phyloP scores from a whole-genome alignment of 64 coral and sea anemone species.

The Platygyra sinensis region DNA sequence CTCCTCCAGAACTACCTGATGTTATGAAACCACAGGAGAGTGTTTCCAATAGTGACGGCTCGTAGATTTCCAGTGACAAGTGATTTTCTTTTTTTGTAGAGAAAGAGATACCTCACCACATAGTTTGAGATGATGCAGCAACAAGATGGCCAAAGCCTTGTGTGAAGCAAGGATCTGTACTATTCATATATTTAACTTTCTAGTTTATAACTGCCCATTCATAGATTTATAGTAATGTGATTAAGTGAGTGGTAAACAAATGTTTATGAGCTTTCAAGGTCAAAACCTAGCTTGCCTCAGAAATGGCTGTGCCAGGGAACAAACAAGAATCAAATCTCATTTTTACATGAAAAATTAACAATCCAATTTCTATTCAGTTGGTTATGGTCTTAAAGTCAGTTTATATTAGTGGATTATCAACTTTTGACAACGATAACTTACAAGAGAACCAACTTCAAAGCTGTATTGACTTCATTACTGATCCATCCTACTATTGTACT shows the following conservation, averaged over 20 bases:
- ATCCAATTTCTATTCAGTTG: neutral
- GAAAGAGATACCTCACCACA: neutral
- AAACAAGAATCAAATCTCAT: neutral
- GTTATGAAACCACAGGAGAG: slow-evolving; percentile 95
- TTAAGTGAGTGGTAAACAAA: slow-evolving; percentile 3
- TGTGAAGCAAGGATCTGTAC: slow-evolving; percentile 1
- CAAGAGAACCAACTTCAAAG: neutral
- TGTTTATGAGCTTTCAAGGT: neutral
- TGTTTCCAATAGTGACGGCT: slow-evolving; percentile 79
- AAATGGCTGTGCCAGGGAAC: neutral
- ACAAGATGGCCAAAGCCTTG: neutral
- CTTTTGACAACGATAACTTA: neutral
- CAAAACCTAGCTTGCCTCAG: neutral
- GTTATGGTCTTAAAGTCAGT: neutral
- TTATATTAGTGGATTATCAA: neutral
- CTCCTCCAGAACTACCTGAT: slow-evolving; percentile 94
- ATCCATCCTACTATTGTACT: neutral
- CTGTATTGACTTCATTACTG: neutral
- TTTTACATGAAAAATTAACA: neutral
- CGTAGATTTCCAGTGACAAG: slow-evolving; percentile 5
- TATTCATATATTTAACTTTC: slow-evolving; percentile 31
- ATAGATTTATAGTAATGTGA: neutral
- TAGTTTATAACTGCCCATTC: neutral
- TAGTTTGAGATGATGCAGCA: neutral
- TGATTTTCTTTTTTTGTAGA: slow-evolving; percentile 4